These are phyloP conservation scores for Antennarius maculatus DNA, from an alignment of 2,797 vertebrate genomes.

Conservation along the genomic window DNA sequence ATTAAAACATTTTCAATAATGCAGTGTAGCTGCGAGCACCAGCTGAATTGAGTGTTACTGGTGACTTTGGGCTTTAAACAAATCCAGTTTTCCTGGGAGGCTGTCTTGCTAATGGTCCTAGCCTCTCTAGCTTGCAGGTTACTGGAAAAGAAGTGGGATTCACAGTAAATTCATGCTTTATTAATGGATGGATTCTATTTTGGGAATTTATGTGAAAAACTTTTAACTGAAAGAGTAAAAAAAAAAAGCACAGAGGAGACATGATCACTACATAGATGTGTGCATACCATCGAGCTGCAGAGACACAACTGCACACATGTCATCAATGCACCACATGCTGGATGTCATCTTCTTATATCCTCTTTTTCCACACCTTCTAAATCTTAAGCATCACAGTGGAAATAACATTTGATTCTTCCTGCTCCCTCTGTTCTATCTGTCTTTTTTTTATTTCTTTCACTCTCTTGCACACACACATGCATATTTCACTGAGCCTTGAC, in stretches of 20 bases:
- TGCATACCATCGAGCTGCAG: slow-evolving; percentile 4
- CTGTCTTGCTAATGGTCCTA: slow-evolving; percentile 31
- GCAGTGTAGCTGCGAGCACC: slow-evolving; percentile 21
- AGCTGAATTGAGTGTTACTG: slow-evolving; percentile 33
- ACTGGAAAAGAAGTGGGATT: slow-evolving; percentile 51
- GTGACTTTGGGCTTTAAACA: slow-evolving; percentile 37
- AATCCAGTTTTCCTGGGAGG: slow-evolving; percentile 39
- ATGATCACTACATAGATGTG: slow-evolving; percentile 30
- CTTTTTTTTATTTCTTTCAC: slow-evolving; percentile 22
- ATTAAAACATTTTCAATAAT: slow-evolving; percentile 50
- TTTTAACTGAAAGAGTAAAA: slow-evolving; percentile 43
- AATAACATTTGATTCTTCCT: slow-evolving; percentile 6
- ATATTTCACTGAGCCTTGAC: slow-evolving; percentile 65
- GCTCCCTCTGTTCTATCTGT: slow-evolving; percentile 23
- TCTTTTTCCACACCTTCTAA: background rate
- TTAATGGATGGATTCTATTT: slow-evolving; percentile 74
- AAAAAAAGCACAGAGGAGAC: slow-evolving; percentile 32
- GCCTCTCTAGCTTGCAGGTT: slow-evolving; percentile 48
- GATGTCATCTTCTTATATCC: slow-evolving; percentile 1
- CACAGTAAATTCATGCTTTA: slow-evolving; percentile 78
- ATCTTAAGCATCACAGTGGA: slow-evolving; percentile 9
- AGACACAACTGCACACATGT: slow-evolving; percentile 22
- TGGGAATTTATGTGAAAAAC: slow-evolving; percentile 43
- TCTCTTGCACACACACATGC: slow-evolving; percentile 42
- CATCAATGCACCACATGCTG: slow-evolving; percentile 8